Evolutionary conservation across 23 tunicate species (phyloP), one percentile per base, ranked within the genome.

Genomic region (Botrylloides violaceus): DNA sequence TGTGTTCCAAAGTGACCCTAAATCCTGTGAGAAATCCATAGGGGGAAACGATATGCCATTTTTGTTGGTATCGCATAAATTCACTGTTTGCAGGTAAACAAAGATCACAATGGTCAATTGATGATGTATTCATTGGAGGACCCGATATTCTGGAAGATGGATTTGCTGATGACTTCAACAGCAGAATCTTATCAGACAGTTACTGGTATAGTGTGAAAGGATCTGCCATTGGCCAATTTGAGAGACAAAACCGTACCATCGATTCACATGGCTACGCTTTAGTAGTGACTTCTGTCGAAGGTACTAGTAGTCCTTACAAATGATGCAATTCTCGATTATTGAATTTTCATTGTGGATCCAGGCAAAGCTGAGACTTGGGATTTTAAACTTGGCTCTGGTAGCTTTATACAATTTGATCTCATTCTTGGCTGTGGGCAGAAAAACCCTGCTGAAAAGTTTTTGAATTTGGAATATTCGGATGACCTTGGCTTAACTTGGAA

Each of bases 371-470:
- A 90, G 58, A 90, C 83, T 2, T 90, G 97, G 97, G 97, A 90
- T 34, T 74, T 83, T 23, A 71, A 39, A 18, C 53, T 82, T 4
- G 38, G 66, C 12, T 49, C 81, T 1, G 97, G 90, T 47, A 71
- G 79, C 18, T 90, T 90, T 56, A 25, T 90, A 19, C 97, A 90
- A 60, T 90, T 90, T 26, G 97, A 90, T 75, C 32, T 90, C 32
- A 70, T 70, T 25, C 62, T 80, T 34, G 72, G 70, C 68, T 90
- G 97, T 43, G 65, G 29, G 4, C 74, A 49, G 24, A 36, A 75
- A 0, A 76, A 80, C 22, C 34, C 76, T 0, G 35, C 18, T 2
- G 29, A 65, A 32, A 78, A 56, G 21, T 19, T 50, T 29, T 47
- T 90, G 19, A 28, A 30, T 20, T 65, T 90, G 23, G 81, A 90